Conservation (phyloP, 23 tunicate species). For the Diplosoma virens region DNA sequence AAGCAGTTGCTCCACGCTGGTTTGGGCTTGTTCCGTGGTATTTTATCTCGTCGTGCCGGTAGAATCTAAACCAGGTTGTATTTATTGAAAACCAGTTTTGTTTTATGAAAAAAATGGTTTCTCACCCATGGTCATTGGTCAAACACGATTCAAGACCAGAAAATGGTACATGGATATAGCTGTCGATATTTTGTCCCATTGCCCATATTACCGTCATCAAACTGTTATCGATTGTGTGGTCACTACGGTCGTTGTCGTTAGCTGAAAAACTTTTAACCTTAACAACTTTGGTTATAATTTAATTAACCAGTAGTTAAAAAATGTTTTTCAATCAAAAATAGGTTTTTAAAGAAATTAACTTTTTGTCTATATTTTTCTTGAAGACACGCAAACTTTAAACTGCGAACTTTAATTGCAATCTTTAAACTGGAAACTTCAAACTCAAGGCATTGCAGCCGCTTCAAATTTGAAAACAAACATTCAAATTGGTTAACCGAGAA, state of each 20-base stretch:
- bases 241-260: constrained; percentile 17
- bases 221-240: constrained; percentile 47
- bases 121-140: constrained; percentile 53
- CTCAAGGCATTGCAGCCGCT: too few relatives aligned
- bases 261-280: background rate
- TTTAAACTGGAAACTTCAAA: too few relatives aligned
- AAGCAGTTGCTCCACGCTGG: constrained; percentile 38
- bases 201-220: constrained; percentile 64
- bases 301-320: too few relatives aligned
- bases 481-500: too few relatives aligned
- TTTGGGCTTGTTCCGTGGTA: constrained; percentile 66
- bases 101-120: too few relatives aligned
- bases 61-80: background rate
- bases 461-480: too few relatives aligned
- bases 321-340: too few relatives aligned
- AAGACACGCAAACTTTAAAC: too few relatives aligned
- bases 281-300: too few relatives aligned
- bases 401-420: too few relatives aligned
- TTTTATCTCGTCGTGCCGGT: constrained; percentile 75
- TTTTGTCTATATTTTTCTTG: too few relatives aligned
- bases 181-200: constrained; percentile 48
- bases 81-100: background rate
- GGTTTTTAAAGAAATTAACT: too few relatives aligned
- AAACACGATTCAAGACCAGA: constrained; percentile 60
- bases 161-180: constrained; percentile 31